These are phyloP conservation scores for Eurois occulta DNA, from an alignment of 2,888 invertebrate species.

Conservation along the genomic window DNA sequence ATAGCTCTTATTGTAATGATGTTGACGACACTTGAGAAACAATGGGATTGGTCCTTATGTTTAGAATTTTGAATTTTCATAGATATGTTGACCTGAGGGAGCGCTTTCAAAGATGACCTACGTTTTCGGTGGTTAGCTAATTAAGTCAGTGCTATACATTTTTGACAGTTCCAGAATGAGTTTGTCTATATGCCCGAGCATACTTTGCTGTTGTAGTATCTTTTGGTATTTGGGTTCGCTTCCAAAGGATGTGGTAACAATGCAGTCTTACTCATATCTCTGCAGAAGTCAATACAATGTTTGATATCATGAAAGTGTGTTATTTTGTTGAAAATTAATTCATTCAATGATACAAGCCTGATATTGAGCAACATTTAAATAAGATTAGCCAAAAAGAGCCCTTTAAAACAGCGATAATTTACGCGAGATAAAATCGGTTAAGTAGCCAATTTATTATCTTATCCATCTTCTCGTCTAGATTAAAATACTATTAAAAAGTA, in stretches of 20 bases:
- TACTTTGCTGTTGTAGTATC: neutral
- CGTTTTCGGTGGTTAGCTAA: neutral
- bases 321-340: neutral
- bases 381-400: neutral
- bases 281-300: neutral
- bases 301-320: neutral
- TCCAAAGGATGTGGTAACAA: neutral
- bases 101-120: neutral
- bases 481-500: conserved; percentile 34
- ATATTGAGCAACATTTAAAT: neutral
- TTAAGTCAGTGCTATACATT: neutral
- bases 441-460: conserved; percentile 34
- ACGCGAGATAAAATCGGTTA: neutral
- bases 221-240: neutral
- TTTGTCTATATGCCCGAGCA: neutral
- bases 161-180: neutral
- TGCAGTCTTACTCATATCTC: neutral
- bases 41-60: neutral
- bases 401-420: conserved; percentile 32
- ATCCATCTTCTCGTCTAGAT: conserved; percentile 21
- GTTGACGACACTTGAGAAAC: neutral
- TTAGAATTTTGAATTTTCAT: too few species aligned
- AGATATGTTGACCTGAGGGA: neutral
- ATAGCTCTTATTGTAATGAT: conserved; percentile 16
- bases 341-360: neutral